Evolutionary conservation across 2,888 invertebrate genomes (phyloP), one percentile per base, ranked within the genome.

Genomic region (Mythimna albipuncta): DNA sequence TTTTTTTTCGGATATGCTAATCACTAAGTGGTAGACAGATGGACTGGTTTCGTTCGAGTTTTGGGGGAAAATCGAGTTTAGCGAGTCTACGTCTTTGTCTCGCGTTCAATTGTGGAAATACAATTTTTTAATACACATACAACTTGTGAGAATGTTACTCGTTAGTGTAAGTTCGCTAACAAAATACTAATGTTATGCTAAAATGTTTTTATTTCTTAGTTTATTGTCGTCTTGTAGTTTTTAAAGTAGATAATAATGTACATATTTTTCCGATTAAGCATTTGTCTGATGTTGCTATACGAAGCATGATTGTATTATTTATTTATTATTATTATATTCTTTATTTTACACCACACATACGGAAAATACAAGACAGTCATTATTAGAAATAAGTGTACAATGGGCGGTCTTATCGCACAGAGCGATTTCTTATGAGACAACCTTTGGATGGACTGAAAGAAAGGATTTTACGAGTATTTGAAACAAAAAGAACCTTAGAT

Each of bases 11-110:
- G 11, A 11, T 47, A 26, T 52, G 77, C 63, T 64, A 74, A 78
- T 79, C 83, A 77, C 85, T 87, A 79, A 50, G 13, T 52, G 52
- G 66, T 72, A 85, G 83, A 84, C 87, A 83, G 72, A 75, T 78
- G 75, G 83, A 84, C 85, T 81, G 83, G 84, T 81, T 79, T 75
- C 54, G 71, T 73, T 65, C 64, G 44, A 65, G 75, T 81, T 84
- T 77, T 58, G 64, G 77, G 79, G 63, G 72, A 70, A 75, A 78
- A 77, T 82, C 86, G 63, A 81, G 87, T 87, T 85, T 74, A 72
- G 72, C 75, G 59, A 77, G 86, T 81, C 57, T 75, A 69, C 50
- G 35, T 35, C 6, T 78, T 77, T 68, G 77, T 76, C 35, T 74
- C 11, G 64, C 69, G 75, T 77, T 82, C 64, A 78, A 62, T 75